Evolutionary conservation across 2,113 vertebrate species (phyloP).

Genomic region (Spheniscus mendiculus): DNA sequence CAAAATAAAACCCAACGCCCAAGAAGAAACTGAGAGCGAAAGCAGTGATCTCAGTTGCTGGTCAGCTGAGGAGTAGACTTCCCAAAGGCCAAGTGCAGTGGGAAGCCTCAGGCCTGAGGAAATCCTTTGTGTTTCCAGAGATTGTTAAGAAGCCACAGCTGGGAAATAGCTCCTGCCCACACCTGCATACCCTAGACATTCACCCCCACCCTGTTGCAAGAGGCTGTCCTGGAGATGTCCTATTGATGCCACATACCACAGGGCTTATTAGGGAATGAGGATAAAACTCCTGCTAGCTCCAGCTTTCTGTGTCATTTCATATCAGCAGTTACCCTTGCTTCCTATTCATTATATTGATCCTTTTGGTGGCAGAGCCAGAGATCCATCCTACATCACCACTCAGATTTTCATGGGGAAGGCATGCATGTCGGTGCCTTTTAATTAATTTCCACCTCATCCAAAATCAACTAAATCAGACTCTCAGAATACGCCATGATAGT

Average conservation of each 20-base stretch:
- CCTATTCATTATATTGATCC: rapidly evolving
- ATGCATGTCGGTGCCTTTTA: neutral
- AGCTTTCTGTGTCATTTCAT: neutral
- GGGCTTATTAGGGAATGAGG: neutral
- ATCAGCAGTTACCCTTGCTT: neutral
- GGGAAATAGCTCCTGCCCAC: neutral
- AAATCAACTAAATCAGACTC: neutral
- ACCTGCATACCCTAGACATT: neutral
- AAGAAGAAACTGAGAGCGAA: neutral
- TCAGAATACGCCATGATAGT: neutral
- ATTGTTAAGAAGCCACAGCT: neutral
- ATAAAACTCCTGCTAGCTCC: neutral
- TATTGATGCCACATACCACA: neutral
- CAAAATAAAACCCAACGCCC: neutral
- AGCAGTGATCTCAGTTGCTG: neutral
- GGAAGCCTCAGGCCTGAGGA: neutral
- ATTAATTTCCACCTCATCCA: neutral
- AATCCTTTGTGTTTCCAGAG: neutral
- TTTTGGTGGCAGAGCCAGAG: neutral
- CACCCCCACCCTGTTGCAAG: neutral
- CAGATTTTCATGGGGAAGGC: neutral
- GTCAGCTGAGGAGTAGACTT: neutral
- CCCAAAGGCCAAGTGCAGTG: neutral
- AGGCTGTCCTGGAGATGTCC: neutral
- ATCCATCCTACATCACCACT: neutral